Conservation (phyloP, 2,113 vertebrate genomes). For the Percina caprodes region DNA sequence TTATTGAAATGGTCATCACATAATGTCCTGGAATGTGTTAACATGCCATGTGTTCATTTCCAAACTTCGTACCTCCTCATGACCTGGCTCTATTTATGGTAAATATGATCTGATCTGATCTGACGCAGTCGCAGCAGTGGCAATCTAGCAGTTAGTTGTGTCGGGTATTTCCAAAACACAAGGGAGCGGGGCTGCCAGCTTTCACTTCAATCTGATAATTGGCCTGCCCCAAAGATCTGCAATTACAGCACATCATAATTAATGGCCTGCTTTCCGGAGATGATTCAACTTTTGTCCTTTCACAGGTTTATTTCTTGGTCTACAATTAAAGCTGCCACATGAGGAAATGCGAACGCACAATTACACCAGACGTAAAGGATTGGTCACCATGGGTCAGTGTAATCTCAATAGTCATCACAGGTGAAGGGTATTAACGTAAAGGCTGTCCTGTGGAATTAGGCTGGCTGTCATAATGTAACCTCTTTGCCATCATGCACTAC, state of each 20-base stretch:
- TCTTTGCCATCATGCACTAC: constrained; percentile 43
- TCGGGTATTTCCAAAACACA: constrained; percentile 65
- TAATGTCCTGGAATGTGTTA: constrained; percentile 21
- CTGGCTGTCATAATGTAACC: constrained; percentile 56
- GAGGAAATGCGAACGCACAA: constrained; percentile 68
- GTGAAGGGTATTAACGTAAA: constrained; percentile 53
- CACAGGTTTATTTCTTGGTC: constrained; percentile 21
- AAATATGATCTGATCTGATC: constrained; percentile 65
- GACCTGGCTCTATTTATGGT: constrained; percentile 50
- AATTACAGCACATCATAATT: constrained; percentile 80
- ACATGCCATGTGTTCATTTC: constrained; percentile 34
- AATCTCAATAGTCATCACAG: constrained; percentile 70
- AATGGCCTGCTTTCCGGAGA: constrained; percentile 69
- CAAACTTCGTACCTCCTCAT: constrained; percentile 15
- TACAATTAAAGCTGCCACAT: constrained; percentile 75
- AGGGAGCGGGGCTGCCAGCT: constrained; percentile 46
- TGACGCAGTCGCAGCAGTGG: constrained; percentile 52
- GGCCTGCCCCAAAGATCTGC: constrained; percentile 71
- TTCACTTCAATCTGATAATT: constrained; percentile 66
- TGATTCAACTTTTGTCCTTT: constrained; percentile 71
- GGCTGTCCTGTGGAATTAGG: constrained; percentile 59
- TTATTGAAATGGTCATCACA: background rate
- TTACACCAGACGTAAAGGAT: constrained; percentile 64
- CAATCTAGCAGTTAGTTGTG: constrained; percentile 57
- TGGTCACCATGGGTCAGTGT: constrained; percentile 61